phyloP scores from a whole-genome alignment of 2,113 vertebrate genomes.

The Tragelaphus scriptus region DNA sequence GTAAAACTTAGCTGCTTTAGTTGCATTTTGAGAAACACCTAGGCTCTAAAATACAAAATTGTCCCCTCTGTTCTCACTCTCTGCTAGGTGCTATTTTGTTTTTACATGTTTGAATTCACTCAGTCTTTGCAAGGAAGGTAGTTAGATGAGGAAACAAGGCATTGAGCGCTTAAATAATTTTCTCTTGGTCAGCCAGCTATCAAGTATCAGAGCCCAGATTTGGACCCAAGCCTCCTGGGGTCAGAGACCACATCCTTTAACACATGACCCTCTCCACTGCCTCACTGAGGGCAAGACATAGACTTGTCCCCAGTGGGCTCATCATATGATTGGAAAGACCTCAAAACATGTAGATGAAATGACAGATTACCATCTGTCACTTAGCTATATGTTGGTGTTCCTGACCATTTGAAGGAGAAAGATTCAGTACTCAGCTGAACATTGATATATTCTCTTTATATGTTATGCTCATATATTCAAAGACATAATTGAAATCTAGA shows the following conservation, averaged over 20 bases:
- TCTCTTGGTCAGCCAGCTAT: not conserved
- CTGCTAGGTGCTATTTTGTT: not conserved
- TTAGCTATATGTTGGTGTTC: not conserved
- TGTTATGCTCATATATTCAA: not conserved
- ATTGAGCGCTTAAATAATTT: not conserved
- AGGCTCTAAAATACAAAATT: not conserved
- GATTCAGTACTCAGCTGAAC: not conserved
- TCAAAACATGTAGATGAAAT: not conserved
- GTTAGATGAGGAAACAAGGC: not conserved
- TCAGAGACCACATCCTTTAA: not conserved
- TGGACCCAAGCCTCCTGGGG: not conserved
- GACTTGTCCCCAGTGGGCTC: not conserved
- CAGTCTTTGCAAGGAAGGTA: not conserved
- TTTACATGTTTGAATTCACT: not conserved
- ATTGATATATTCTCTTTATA: not conserved
- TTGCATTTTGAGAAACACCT: not conserved
- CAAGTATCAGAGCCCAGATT: not conserved
- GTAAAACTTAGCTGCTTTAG: not conserved
- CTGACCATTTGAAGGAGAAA: not conserved
- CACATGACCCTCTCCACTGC: not conserved
- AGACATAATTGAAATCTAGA: not conserved
- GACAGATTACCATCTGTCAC: not conserved
- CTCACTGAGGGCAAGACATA: not conserved
- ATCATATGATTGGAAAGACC: not conserved
- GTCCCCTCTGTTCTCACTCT: not conserved